These are phyloP conservation scores for Pammene aurita DNA, from an alignment of 2,888 invertebrate species.

Conservation along the genomic window DNA sequence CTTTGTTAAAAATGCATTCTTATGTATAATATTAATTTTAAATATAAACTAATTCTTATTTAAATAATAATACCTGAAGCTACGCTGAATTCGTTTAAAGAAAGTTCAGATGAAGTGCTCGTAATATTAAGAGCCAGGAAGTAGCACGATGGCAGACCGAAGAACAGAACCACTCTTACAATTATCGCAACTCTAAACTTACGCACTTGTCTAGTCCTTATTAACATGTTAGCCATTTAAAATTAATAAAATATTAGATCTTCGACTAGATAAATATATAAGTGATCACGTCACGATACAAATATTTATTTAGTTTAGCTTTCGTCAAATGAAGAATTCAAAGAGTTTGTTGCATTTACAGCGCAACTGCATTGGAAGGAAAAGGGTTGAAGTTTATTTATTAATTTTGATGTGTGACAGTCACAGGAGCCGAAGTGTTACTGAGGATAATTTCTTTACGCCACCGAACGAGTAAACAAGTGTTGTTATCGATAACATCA, in stretches of 20 bases:
- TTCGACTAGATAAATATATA: conserved; percentile 48
- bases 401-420: conserved; percentile 56
- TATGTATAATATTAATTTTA: too few species aligned
- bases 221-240: conserved; percentile 75
- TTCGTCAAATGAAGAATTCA: conserved; percentile 76
- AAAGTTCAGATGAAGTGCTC: conserved; percentile 10
- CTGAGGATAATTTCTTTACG: conserved; percentile 52
- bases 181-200: conserved; percentile 60
- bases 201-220: conserved; percentile 70
- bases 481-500: conserved; percentile 62
- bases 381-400: conserved; percentile 47
- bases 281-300: conserved; percentile 37
- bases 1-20: too few species aligned
- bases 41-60: not conserved
- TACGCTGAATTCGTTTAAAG: not conserved
- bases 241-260: conserved; percentile 42
- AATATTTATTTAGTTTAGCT: conserved; percentile 35
- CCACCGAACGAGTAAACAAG: conserved; percentile 54
- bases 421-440: conserved; percentile 50
- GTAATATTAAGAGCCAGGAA: conserved; percentile 48
- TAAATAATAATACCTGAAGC: conserved; percentile 27
- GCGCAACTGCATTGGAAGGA: conserved; percentile 63
- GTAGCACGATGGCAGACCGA: conserved; percentile 66
- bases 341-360: conserved; percentile 68
- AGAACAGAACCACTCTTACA: conserved; percentile 65